Base-by-base conservation (phyloP, 2,113 vertebrate species). In the Himantopus leucocephalus region DNA sequence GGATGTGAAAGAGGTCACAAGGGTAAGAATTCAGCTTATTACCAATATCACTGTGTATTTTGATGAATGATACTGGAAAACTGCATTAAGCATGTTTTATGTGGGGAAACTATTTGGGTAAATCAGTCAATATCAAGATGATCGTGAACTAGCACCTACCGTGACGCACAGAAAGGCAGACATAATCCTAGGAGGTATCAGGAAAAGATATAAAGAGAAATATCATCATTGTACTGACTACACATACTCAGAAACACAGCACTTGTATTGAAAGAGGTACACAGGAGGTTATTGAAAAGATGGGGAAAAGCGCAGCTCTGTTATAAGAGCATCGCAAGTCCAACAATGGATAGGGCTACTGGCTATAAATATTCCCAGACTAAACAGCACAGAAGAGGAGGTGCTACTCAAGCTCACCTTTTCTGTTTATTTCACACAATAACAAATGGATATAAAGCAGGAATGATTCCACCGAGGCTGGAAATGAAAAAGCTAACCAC, bases 31-130 rank as follows among this genome's bases (percentile, higher is more conserved):
- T 23, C 22, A 16, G 74, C 23, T 68, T 32, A 29, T 30, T 29
- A 72, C 0, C 17, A 67, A 10, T 39, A 30, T 19, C 1, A 0
- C 4, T 35, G 18, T 60, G 15, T 56, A 13, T 39, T 2, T 1
- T 56, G 64, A 48, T 52, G 43, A 85, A 39, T 9, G 13, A 64
- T 37, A 26, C 6, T 26, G 26, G 45, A 9, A 43, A 43, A 63
- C 39, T 41, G 30, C 30, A 41, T 30, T 43, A 56, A 81, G 21
- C 12, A 5, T 10, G 12, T 10, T 73, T 48, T n/a, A 21, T 4
- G 6, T 27, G 37, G 78, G 41, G 30, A 17, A 62, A 30, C 18
- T 50, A 8, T 19, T 13, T 30, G 55, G 16, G 12, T 52, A 17
- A 45, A 35, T 19, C 9, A 66, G 27, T 34, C 37, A 8, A 3